These are phyloP conservation scores for Crossaster papposus DNA, from an alignment of 53 echinoderm and acorn worm genomes.

Conservation along the genomic window DNA sequence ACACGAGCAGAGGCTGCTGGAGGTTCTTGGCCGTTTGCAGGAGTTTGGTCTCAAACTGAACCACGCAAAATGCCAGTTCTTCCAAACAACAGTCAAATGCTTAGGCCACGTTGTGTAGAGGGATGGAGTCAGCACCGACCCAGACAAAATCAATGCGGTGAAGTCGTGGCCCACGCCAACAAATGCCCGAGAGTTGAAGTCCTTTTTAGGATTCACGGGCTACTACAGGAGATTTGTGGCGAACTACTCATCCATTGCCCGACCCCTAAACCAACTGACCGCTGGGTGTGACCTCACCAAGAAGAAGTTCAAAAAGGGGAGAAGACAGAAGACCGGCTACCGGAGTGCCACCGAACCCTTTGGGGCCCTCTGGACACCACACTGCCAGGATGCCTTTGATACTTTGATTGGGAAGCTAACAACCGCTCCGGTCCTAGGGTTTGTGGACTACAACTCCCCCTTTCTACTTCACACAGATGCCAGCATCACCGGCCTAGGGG, in stretches of 20 bases:
- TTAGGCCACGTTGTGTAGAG: slow-evolving; percentile 73
- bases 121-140: slow-evolving; percentile 72
- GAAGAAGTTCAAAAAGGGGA: background rate
- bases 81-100: no score
- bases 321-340: background rate
- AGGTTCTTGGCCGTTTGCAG: slow-evolving; percentile 50
- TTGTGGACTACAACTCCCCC: slow-evolving; percentile 68
- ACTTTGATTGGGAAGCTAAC: slow-evolving; percentile 57
- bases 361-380: slow-evolving; percentile 57
- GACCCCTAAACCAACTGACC: slow-evolving; percentile 65
- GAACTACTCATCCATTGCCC: slow-evolving; percentile 65
- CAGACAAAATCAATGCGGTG: slow-evolving; percentile 62
- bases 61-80: slow-evolving; percentile 69
- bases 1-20: slow-evolving; percentile 56
- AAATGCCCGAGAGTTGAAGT: slow-evolving; percentile 69
- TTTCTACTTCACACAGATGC: slow-evolving; percentile 82
- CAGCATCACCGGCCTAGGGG: slow-evolving; percentile 58
- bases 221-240: slow-evolving; percentile 76
- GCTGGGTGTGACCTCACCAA: slow-evolving; percentile 40
- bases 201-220: slow-evolving; percentile 73
- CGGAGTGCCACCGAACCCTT: slow-evolving; percentile 61
- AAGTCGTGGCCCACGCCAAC: slow-evolving; percentile 67
- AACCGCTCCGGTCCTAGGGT: slow-evolving; percentile 63
- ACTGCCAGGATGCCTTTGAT: slow-evolving; percentile 74
- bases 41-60: slow-evolving; percentile 68